Percentiles rank a stretch among this genome's conserved stretches.
Conservation (phyloP, 2,113 vertebrate genomes). For the Zosterops hypoxanthus region DNA sequence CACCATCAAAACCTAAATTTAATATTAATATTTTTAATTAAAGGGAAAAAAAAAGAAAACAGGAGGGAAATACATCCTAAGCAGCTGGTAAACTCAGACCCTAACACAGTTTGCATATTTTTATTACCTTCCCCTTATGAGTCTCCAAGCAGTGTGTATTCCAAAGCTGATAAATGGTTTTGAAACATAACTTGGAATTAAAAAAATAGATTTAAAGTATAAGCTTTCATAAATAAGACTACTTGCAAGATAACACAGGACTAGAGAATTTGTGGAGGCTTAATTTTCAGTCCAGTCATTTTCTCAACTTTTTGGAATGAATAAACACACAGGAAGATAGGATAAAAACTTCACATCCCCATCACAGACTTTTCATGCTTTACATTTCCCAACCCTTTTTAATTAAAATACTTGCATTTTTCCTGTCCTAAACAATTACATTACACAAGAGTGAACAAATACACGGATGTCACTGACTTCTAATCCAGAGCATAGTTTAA, state of each 20-base stretch:
- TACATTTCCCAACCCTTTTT: not conserved
- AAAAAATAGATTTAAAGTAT: conserved; percentile 25
- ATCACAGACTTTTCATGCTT: not conserved
- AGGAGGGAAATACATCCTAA: not conserved
- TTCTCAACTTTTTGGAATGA: conserved; percentile 3
- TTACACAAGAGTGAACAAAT: not conserved
- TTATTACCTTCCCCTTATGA: not conserved
- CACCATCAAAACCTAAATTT: not conserved
- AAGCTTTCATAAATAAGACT: conserved; percentile 27
- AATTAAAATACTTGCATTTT: not conserved
- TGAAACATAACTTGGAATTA: conserved; percentile 39
- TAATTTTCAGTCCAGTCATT: not conserved
- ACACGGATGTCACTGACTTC: not conserved
- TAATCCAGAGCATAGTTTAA: not conserved
- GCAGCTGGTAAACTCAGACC: conserved; percentile 5
- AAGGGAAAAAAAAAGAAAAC: not conserved
- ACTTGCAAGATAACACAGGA: not conserved
- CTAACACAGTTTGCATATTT: not conserved
- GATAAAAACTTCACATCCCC: conserved; percentile 2
- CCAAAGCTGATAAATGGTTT: conserved; percentile 21
- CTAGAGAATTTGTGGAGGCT: not conserved
- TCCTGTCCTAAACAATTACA: not conserved
- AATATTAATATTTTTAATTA: not conserved
- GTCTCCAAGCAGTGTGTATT: not conserved
- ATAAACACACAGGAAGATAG: conserved; percentile 8